A percentile compares a stretch with the other conserved stretches of the same genome.
These are phyloP conservation scores for Casuarius casuarius DNA, from an alignment of 2,113 vertebrate species.

Conservation along the genomic window DNA sequence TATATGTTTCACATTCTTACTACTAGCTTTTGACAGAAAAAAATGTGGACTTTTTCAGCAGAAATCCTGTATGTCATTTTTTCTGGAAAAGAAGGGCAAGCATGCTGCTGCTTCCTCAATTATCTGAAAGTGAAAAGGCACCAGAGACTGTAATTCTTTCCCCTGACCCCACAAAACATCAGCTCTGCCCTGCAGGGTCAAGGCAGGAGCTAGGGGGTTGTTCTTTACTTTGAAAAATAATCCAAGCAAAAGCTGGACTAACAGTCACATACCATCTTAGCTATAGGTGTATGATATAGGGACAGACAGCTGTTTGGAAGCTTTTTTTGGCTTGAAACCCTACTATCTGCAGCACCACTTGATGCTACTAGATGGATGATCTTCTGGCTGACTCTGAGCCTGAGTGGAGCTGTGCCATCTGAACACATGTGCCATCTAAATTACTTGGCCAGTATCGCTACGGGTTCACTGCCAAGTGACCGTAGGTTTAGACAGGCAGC, in stretches of 20 bases:
- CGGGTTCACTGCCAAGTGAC: slow-evolving; percentile 49
- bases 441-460: slow-evolving; percentile 47
- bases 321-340: slow-evolving; percentile 43
- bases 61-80: neutral
- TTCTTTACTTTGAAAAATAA: neutral
- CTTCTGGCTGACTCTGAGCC: slow-evolving; percentile 57
- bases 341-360: slow-evolving; percentile 7
- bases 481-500: slow-evolving; percentile 65
- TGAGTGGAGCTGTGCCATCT: slow-evolving; percentile 59
- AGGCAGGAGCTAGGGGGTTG: neutral
- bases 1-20: neutral
- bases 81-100: neutral
- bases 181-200: neutral
- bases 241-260: neutral
- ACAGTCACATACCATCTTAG: slow-evolving; percentile 14
- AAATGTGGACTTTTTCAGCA: neutral
- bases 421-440: slow-evolving; percentile 72
- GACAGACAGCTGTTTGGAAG: slow-evolving; percentile 37
- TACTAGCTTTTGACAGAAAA: neutral
- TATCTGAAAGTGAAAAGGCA: neutral
- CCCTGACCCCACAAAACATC: neutral
- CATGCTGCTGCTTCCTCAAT: neutral
- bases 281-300: neutral
- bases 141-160: neutral
- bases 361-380: slow-evolving; percentile 47